These are phyloP conservation scores for Artibeus jamaicensis DNA, from an alignment of 2,797 vertebrate species.

Conservation along the genomic window DNA sequence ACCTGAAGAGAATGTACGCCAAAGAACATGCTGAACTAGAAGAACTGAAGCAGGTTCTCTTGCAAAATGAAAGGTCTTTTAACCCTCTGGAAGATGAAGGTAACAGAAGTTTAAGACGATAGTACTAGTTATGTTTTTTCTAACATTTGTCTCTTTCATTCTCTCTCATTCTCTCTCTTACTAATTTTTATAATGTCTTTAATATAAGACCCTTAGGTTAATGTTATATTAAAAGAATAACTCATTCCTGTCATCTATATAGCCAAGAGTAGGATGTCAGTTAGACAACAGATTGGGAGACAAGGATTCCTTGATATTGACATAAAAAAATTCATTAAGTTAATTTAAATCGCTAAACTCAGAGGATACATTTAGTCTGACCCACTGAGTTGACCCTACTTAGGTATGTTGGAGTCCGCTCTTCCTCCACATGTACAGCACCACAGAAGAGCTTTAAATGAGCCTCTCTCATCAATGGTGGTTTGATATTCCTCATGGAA, in stretches of 20 bases:
- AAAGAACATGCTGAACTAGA: slow-evolving; percentile 95
- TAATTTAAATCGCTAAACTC: background rate
- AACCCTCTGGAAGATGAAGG: slow-evolving; percentile 88
- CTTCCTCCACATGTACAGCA: background rate
- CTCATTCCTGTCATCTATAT: background rate
- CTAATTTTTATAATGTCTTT: background rate
- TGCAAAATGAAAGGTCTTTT: slow-evolving; percentile 90
- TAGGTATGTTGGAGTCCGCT: background rate
- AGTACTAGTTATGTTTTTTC: background rate
- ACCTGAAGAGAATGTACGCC: slow-evolving; percentile 94
- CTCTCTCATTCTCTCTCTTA: background rate
- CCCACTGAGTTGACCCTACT: background rate
- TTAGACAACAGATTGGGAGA: background rate
- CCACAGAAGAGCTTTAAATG: background rate
- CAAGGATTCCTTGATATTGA: background rate
- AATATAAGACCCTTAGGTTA: background rate
- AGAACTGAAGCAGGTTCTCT: slow-evolving; percentile 91
- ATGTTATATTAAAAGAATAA: background rate
- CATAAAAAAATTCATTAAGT: background rate
- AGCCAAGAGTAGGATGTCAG: background rate
- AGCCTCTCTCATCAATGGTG: background rate
- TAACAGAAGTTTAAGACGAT: slow-evolving; percentile 70
- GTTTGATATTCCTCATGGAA: background rate
- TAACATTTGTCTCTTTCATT: background rate
- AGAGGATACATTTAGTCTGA: background rate